These are phyloP conservation scores for Corythornis leucogaster DNA, from an alignment of 2,797 vertebrate genomes.

Conservation along the genomic window DNA sequence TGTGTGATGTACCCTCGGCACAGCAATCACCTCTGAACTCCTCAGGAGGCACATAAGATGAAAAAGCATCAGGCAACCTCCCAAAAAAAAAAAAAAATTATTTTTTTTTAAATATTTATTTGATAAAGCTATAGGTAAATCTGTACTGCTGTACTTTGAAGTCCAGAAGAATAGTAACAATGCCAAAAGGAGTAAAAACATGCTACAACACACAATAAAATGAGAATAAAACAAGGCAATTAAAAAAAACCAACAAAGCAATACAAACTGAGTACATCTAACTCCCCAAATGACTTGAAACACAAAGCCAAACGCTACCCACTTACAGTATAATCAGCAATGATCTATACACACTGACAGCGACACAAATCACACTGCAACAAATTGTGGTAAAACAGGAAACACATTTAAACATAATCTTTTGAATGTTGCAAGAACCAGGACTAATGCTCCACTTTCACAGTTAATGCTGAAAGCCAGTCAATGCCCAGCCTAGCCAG, in stretches of 20 bases:
- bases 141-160: background rate
- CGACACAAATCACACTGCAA: background rate
- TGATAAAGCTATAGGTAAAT: background rate
- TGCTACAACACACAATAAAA: background rate
- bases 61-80: background rate
- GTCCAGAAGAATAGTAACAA: background rate
- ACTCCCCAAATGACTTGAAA: conserved; percentile 5
- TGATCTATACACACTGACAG: background rate
- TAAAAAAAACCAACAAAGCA: background rate
- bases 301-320: background rate
- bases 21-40: background rate
- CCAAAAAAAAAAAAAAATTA: background rate
- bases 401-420: conserved; percentile 18
- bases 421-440: conserved; percentile 36
- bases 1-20: background rate
- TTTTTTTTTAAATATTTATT: background rate
- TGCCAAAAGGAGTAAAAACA: background rate
- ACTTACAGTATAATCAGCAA: background rate
- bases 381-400: conserved; percentile 37
- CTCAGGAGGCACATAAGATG: background rate
- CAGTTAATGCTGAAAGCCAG: background rate
- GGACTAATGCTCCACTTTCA: background rate
- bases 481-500: background rate
- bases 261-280: background rate
- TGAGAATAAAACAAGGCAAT: background rate